Base-by-base conservation (phyloP, 2,888 invertebrate species). In the Melanophora roralis region DNA sequence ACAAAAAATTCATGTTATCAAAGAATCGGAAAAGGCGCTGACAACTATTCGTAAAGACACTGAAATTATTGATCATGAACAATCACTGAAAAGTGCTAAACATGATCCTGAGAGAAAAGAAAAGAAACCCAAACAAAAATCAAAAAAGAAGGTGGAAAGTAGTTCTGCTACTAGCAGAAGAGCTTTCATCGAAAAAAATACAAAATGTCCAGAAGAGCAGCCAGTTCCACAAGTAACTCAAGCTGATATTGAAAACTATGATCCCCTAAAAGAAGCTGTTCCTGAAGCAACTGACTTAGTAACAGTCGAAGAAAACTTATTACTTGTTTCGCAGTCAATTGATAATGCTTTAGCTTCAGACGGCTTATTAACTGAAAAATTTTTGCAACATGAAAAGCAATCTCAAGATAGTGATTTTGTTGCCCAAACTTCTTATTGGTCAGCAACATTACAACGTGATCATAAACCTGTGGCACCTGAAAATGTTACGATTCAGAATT, bases 401-500 rank as follows among this genome's bases (percentile, higher is more conserved):
- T 23, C 51, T 14, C 55, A 65, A 9, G 32, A 47, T 1, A 68
- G 49, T 19, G 45, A 12, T 19, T 87, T 85, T 55, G 78, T 87
- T 16, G 82, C 85, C 19, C 84, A 87, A 78, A 87, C 87, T 16
- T 87, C 87, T 0, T 87, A 85, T 51, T 87, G 87, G 87, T 86
- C 87, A 9, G 88, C 87, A 2, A 88, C 85, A 14, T 69, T 86
- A 0, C 86, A 86, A 53, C 84, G 84, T 0, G 82, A 55, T 5
- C 21, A 83, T 81, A 60, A 82, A 75, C 38, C 34, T 27, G 47
- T 60, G 12, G 12, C 32, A 11, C 45, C 67, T 16, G 72, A 23
- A 64, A 68, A 62, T 0, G 67, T 72, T 14, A 5, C 0, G 1
- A 62, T 72, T 12, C n/a, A 62, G 8, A n/a, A 55, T 43, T 1